Conservation (phyloP, 2,888 invertebrate species). For the Leptothorax acervorum region DNA sequence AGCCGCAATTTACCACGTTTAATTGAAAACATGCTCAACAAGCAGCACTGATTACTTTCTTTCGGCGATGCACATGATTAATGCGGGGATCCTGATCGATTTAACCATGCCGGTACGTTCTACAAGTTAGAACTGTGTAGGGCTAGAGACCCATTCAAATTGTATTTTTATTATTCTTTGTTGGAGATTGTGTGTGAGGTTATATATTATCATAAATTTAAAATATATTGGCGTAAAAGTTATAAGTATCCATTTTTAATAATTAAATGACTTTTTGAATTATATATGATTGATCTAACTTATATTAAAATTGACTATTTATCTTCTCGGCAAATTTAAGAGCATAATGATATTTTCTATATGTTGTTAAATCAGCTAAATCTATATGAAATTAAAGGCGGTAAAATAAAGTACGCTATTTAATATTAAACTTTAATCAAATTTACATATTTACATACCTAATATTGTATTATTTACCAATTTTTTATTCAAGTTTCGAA, state of each 20-base stretch:
- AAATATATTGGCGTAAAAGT: not conserved
- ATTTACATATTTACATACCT: too few species aligned
- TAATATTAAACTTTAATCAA: too few species aligned
- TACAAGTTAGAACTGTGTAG: not conserved
- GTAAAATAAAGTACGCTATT: too few species aligned
- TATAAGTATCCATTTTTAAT: not conserved
- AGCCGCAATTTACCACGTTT: conserved; percentile 73
- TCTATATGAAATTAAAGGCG: too few species aligned
- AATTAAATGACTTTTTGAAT: not conserved
- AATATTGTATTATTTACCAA: too few species aligned
- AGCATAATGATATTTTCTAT: not conserved
- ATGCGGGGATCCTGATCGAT: conserved; percentile 67
- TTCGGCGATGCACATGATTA: conserved; percentile 68
- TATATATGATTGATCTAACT: not conserved
- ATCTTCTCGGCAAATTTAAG: not conserved
- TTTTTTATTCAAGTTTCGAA: too few species aligned
- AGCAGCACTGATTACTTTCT: conserved; percentile 73
- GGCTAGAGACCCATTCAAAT: conserved; percentile 12
- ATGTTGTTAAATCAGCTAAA: too few species aligned
- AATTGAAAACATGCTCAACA: conserved; percentile 76
- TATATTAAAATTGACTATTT: not conserved
- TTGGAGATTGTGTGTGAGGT: not conserved
- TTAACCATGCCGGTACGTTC: not conserved
- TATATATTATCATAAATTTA: conserved; percentile 7
- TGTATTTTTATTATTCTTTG: conserved; percentile 15